Evolutionary conservation across 2,113 vertebrate species (phyloP).

Genomic region (Pycnonotus jocosus): DNA sequence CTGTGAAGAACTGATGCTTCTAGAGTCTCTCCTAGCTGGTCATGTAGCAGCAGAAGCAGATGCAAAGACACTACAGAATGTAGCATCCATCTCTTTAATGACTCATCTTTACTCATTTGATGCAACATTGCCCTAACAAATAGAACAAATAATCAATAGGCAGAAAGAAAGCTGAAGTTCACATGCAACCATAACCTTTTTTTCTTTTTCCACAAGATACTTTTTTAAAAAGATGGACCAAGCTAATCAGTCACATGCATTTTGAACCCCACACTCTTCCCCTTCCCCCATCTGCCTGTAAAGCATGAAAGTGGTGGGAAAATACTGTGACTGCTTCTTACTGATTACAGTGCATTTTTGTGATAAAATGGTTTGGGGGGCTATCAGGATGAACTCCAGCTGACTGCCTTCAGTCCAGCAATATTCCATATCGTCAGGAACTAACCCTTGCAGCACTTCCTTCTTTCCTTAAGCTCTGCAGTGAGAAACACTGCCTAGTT

Average conservation of each 20-base stretch:
- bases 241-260: neutral
- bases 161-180: neutral
- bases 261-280: neutral
- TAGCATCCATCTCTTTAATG: neutral
- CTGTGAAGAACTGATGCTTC: neutral
- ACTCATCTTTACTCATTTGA: neutral
- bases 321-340: neutral
- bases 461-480: neutral
- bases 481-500: conserved; percentile 7
- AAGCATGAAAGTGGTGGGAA: neutral
- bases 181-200: neutral
- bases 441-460: conserved; percentile 26
- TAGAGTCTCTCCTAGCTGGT: neutral
- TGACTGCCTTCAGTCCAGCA: conserved; percentile 4
- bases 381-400: conserved; percentile 44
- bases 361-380: neutral
- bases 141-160: neutral
- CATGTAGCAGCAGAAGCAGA: neutral
- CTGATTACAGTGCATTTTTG: conserved; percentile 27
- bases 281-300: neutral
- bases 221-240: neutral
- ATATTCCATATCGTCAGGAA: conserved; percentile 19
- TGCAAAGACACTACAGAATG: neutral
- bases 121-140: neutral
- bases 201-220: neutral